Conservation (phyloP, 1,140 invertebrate species). For the Camponotus vicinus region DNA sequence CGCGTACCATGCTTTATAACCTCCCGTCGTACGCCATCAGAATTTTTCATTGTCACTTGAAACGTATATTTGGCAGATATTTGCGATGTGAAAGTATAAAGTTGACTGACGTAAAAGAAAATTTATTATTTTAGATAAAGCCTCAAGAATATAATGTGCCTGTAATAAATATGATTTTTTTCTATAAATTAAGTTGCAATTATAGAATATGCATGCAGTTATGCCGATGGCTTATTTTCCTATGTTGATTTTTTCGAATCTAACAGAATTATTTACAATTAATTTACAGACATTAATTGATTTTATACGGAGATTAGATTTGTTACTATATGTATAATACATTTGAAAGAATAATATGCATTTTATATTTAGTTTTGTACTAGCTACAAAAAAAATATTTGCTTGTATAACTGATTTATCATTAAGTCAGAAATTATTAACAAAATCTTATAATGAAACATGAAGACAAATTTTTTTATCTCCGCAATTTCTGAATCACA, state of each 20-base stretch:
- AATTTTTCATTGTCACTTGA: conserved; percentile 48
- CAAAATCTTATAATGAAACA: background rate
- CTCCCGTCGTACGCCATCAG: conserved; percentile 6
- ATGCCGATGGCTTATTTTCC: background rate
- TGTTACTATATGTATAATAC: background rate
- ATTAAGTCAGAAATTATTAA: background rate
- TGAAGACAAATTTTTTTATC: background rate
- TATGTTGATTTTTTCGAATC: background rate
- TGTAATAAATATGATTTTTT: conserved; percentile 6
- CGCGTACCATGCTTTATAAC: conserved; percentile 69
- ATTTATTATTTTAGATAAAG: background rate
- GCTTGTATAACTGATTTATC: background rate
- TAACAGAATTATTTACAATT: background rate
- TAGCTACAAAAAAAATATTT: background rate
- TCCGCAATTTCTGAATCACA: background rate
- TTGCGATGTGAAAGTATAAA: background rate
- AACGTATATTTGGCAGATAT: conserved; percentile 9
- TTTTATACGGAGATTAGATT: background rate
- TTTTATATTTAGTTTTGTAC: background rate
- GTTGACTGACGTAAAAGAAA: background rate
- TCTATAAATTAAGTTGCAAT: conserved; percentile 5
- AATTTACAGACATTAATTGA: background rate
- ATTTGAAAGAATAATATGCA: background rate
- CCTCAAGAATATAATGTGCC: background rate
- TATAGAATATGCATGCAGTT: background rate